These are phyloP conservation scores for Cyrtodaria siliqua DNA, from an alignment of 2,888 invertebrate genomes.

Conservation along the genomic window DNA sequence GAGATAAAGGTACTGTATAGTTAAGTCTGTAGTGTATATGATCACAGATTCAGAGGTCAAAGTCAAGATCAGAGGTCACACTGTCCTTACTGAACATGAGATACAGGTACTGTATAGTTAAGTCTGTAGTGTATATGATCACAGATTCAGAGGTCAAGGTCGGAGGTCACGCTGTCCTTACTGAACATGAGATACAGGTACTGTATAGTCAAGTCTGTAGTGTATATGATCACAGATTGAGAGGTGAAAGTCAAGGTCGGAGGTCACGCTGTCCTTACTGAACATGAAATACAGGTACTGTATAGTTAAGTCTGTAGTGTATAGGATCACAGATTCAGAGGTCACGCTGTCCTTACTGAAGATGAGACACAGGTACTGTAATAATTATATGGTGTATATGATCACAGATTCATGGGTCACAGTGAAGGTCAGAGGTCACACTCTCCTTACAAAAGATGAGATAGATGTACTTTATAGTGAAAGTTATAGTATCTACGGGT, in stretches of 20 bases:
- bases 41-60: too few species aligned
- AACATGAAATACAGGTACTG: constrained; percentile 84
- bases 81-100: constrained; percentile 83
- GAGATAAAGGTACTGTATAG: constrained; percentile 84
- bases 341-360: constrained; percentile 82
- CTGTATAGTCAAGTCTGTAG: too few species aligned
- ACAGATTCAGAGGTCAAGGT: constrained; percentile 78
- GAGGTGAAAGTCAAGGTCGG: constrained; percentile 81
- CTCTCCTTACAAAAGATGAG: constrained; percentile 83
- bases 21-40: too few species aligned
- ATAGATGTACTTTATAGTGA: constrained; percentile 83
- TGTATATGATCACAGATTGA: too few species aligned
- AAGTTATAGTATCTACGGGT: too few species aligned
- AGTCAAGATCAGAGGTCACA: constrained; percentile 83
- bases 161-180: constrained; percentile 83
- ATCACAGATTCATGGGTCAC: too few species aligned
- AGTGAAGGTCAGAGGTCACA: constrained; percentile 82
- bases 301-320: too few species aligned
- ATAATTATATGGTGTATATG: too few species aligned
- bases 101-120: constrained; percentile 83
- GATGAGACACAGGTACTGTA: constrained; percentile 84
- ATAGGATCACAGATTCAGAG: too few species aligned
- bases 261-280: constrained; percentile 82
- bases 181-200: constrained; percentile 84
- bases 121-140: too few species aligned